Conservation (phyloP, 2,113 vertebrate species). For the Pongo pygmaeus region DNA sequence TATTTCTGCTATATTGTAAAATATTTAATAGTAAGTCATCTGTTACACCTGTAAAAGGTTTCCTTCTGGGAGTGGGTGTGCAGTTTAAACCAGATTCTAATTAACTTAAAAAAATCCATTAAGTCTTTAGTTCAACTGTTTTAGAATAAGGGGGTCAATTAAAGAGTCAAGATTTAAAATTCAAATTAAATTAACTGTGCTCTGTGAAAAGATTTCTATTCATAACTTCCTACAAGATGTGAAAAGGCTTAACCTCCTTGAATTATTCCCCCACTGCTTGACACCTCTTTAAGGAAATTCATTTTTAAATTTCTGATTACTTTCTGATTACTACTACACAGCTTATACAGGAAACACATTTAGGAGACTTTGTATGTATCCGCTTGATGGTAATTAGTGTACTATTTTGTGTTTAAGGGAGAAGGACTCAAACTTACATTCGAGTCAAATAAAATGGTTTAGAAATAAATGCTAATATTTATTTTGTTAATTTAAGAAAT, state of each 20-base stretch:
- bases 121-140: slow-evolving; percentile 53
- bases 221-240: slow-evolving; percentile 38
- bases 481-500: not conserved
- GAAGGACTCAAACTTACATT: not conserved
- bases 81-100: slow-evolving; percentile 52
- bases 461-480: not conserved
- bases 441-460: not conserved
- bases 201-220: slow-evolving; percentile 50
- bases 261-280: slow-evolving; percentile 49
- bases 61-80: not conserved
- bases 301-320: not conserved
- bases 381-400: not conserved
- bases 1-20: not conserved
- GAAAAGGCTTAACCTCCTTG: slow-evolving; percentile 38
- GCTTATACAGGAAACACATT: not conserved
- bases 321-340: not conserved
- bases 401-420: not conserved
- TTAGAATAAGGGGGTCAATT: slow-evolving; percentile 54
- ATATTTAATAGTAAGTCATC: slow-evolving; percentile 47
- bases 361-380: not conserved
- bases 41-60: not conserved
- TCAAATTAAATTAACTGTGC: slow-evolving; percentile 68
- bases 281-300: slow-evolving; percentile 9
- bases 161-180: slow-evolving; percentile 68
- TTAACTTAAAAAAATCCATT: slow-evolving; percentile 55